phyloP scores from a whole-genome alignment of 2,113 vertebrate species.

The Heterocephalus glaber region DNA sequence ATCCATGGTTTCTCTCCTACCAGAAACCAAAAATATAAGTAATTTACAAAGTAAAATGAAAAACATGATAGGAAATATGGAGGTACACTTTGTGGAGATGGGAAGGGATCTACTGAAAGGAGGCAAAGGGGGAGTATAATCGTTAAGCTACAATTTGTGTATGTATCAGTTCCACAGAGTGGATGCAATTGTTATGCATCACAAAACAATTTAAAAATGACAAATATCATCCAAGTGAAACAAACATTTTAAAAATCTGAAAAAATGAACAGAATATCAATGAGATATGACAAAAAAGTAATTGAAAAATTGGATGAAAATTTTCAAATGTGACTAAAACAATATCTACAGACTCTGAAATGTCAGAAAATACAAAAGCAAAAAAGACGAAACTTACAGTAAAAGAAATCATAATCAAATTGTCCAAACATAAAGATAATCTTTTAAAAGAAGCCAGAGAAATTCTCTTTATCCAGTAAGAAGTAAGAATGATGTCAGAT shows the following conservation, averaged over 20 bases:
- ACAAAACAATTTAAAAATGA: neutral
- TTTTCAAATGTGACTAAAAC: neutral
- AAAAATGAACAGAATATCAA: neutral
- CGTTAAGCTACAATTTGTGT: no score
- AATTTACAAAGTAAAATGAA: neutral
- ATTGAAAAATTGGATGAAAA: neutral
- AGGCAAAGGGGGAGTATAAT: neutral
- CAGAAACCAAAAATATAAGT: neutral
- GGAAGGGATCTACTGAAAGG: neutral
- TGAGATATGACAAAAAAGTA: neutral
- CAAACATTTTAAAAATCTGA: neutral
- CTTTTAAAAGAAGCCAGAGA: neutral
- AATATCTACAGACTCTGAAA: neutral
- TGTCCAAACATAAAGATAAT: neutral
- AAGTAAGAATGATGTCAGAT: neutral
- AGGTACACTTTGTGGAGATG: neutral
- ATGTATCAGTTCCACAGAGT: neutral
- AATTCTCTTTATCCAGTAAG: neutral
- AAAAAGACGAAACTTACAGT: neutral
- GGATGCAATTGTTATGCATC: neutral
- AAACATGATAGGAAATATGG: neutral
- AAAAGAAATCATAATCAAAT: neutral
- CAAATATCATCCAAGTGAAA: neutral
- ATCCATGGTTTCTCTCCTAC: neutral
- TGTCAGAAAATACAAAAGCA: neutral